Percentiles rank a stretch among this genome's conserved stretches.
These are phyloP conservation scores for Cyclopterus lumpus DNA, from an alignment of 2,797 vertebrate genomes.

Conservation along the genomic window DNA sequence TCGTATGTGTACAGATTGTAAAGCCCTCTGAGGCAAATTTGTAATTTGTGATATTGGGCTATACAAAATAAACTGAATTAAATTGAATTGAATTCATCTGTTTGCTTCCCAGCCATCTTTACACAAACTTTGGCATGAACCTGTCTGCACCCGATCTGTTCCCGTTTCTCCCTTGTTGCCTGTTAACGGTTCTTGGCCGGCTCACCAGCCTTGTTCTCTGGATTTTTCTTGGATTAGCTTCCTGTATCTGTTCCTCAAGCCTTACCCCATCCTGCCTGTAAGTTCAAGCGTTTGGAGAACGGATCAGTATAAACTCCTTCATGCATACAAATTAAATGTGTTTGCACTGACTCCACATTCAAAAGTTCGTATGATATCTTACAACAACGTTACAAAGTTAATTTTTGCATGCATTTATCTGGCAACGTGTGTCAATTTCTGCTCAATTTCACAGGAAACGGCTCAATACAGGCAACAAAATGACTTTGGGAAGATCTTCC, in stretches of 20 bases:
- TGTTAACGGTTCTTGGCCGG: no score
- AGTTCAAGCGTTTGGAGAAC: neutral
- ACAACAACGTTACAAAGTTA: neutral
- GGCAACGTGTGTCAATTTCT: no score
- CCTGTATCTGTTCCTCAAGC: neutral
- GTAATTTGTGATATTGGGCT: no score
- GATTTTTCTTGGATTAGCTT: neutral
- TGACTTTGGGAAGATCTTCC: no score
- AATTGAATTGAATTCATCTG: no score
- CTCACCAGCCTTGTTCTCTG: neutral
- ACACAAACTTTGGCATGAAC: neutral
- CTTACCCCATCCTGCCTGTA: neutral
- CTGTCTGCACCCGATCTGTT: neutral
- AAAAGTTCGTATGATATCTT: neutral
- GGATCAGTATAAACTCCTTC: neutral
- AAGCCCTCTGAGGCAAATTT: no score
- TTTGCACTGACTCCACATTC: neutral
- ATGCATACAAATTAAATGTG: neutral
- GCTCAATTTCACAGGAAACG: no score
- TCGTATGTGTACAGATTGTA: no score
- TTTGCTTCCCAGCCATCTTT: neutral
- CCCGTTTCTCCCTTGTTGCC: neutral
- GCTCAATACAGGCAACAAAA: no score
- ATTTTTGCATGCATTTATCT: neutral
- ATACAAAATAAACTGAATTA: no score